Base-by-base conservation (phyloP, 2,888 invertebrate genomes). In the Apamea anceps region DNA sequence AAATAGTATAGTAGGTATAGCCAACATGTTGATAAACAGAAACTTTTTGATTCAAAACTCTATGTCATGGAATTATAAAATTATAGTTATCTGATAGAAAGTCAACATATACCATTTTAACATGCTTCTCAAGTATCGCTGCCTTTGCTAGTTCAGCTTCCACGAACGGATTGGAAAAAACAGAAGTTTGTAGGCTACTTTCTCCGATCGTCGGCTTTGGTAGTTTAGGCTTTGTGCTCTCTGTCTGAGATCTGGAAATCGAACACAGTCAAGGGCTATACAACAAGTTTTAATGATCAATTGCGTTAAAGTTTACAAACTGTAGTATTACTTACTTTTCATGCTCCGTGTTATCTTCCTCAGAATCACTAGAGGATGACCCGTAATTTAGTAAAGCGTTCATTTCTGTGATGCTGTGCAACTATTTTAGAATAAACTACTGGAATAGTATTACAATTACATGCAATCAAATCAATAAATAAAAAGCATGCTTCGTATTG, bases 51-150 rank as follows among this genome's bases (percentile, higher is more conserved):
- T 51, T 28, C 51, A 79, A 57, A 54, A 75, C 51, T 72, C 37
- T 66, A 85, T 51, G 70, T 78, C 78, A 83, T 82, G 83, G 67
- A 67, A 71, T 76, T 66, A 21, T 75, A 57, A 42, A 86, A 83
- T 66, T 45, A 37, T 68, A 66, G 37, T 48, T 75, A 13, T 84
- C n/a, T 86, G 92, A 94, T 94, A 94, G 96, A 93, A 96, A 96
- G 95, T 97, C 96, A 96, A 97, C 97, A 95, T 97, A 97, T 90
- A 98, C 99, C 99, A 99, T 99, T 97, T 99, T 99, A 0, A 99
- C 99, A 94, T 99, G 99, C 91, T 98, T 98, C 91, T 99, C 99
- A 68, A 99, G 96, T 79, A 99, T 98, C 25, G 99, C 98, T 80
- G 98, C 98, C 93, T 99, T 99, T 4, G 98, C 98, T 92, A 98